Conservation (phyloP, 2,888 invertebrate genomes). For the Nycteola revayana region DNA sequence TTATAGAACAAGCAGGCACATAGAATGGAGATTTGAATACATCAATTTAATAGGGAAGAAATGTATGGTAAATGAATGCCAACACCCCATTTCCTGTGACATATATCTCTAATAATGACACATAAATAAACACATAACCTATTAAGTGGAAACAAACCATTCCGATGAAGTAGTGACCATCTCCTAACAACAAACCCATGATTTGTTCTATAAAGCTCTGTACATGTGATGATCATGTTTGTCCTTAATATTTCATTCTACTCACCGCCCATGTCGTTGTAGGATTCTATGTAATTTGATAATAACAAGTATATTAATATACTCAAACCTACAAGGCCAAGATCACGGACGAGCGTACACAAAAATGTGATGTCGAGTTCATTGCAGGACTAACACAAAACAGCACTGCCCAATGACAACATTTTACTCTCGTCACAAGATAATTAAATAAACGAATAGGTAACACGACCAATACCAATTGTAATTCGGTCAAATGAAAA, state of each 20-base stretch:
- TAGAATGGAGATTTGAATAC: no score
- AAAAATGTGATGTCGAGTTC: slow-evolving; percentile 29
- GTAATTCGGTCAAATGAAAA: slow-evolving; percentile 49
- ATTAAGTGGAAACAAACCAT: not conserved
- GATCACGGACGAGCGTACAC: slow-evolving; percentile 45
- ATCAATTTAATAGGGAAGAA: no score
- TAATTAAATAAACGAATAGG: slow-evolving; percentile 66
- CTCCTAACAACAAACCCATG: slow-evolving; percentile 16
- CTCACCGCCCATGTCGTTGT: slow-evolving; percentile 67
- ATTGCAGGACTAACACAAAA: slow-evolving; percentile 32
- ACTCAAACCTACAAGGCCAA: slow-evolving; percentile 60
- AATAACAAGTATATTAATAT: slow-evolving; percentile 39
- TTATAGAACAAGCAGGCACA: no score
- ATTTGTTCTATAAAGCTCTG: slow-evolving; percentile 18
- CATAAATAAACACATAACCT: no score
- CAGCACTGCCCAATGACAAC: slow-evolving; percentile 46
- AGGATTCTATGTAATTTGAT: slow-evolving; percentile 50
- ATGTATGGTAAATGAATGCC: no score
- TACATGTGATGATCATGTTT: slow-evolving; percentile 27
- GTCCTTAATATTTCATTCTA: slow-evolving; percentile 31
- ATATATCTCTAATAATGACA: no score
- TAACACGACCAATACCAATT: slow-evolving; percentile 56
- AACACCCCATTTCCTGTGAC: no score
- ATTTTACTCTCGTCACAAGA: slow-evolving; percentile 45
- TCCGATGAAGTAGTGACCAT: not conserved